Percentiles rank a stretch among this genome's conserved stretches.
Conservation (phyloP, 2,888 invertebrate species). For the Lycophotia porphyrea region DNA sequence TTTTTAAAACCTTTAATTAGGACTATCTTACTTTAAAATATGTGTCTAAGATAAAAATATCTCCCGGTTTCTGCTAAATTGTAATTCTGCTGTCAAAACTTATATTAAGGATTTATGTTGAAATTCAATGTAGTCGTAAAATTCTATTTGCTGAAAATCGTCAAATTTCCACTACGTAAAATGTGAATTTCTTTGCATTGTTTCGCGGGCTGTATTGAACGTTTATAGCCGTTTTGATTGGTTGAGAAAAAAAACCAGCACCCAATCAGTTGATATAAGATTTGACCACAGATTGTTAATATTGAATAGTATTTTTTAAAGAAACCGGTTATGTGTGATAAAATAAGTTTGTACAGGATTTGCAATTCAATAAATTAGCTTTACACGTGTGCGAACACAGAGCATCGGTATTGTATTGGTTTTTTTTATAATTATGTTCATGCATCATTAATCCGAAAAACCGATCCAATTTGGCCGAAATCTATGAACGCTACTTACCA, state of each 20-base stretch:
- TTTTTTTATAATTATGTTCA: too few species aligned
- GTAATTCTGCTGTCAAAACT: neutral
- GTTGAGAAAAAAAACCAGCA: neutral
- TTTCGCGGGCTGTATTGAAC: neutral
- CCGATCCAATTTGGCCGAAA: neutral
- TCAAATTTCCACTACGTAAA: neutral
- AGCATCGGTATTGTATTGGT: neutral
- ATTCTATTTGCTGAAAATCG: neutral
- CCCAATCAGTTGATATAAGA: neutral
- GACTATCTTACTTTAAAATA: neutral
- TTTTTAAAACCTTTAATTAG: neutral
- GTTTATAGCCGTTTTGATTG: neutral
- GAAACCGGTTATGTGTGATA: neutral
- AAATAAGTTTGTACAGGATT: constrained; percentile 18
- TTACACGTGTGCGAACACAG: neutral
- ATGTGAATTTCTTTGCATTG: neutral
- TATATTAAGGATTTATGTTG: neutral
- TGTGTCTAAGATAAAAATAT: neutral
- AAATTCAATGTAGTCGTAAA: neutral
- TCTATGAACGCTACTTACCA: neutral
- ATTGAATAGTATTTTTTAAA: neutral
- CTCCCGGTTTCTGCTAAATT: neutral
- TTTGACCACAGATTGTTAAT: constrained; percentile 6
- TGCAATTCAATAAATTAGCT: neutral
- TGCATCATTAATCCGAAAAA: too few species aligned